phyloP scores from a whole-genome alignment of 2,888 invertebrate genomes.

The Philereme vetulata region DNA sequence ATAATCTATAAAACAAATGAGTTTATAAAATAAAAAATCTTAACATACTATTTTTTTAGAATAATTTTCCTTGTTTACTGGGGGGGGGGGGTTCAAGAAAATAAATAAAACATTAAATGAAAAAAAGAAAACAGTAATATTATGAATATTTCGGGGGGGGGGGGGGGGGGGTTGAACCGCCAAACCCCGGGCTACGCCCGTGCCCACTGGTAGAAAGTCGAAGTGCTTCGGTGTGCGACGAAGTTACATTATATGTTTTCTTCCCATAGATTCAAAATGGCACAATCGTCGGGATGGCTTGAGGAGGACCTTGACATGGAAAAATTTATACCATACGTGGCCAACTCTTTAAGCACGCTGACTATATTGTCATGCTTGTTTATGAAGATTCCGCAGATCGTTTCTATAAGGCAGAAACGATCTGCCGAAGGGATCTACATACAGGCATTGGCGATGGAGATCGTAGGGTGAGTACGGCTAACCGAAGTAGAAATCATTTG shows the following conservation, averaged over 20 bases:
- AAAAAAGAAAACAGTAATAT: too few species aligned
- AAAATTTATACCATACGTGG: constrained; percentile 43
- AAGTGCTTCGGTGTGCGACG: not conserved
- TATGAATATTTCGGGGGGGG: too few species aligned
- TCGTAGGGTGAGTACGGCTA: constrained; percentile 84
- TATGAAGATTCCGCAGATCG: constrained; percentile 92
- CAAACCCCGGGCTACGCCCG: too few species aligned
- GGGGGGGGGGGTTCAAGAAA: too few species aligned
- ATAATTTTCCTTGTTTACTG: too few species aligned
- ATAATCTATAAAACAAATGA: too few species aligned
- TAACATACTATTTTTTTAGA: too few species aligned
- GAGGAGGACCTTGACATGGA: constrained; percentile 28
- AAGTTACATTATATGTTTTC: not conserved
- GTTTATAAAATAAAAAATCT: too few species aligned
- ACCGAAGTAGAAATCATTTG: too few species aligned
- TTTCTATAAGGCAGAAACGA: constrained; percentile 85
- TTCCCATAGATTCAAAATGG: constrained; percentile 46
- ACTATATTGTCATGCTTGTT: constrained; percentile 91
- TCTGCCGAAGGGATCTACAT: constrained; percentile 88
- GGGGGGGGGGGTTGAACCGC: too few species aligned
- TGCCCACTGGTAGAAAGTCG: too few species aligned
- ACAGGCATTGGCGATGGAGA: constrained; percentile 86
- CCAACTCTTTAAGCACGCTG: constrained; percentile 85
- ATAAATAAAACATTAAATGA: too few species aligned
- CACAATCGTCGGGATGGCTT: constrained; percentile 17